Conservation (phyloP, 2,797 vertebrate genomes). For the Tympanoctomys barrerae region DNA sequence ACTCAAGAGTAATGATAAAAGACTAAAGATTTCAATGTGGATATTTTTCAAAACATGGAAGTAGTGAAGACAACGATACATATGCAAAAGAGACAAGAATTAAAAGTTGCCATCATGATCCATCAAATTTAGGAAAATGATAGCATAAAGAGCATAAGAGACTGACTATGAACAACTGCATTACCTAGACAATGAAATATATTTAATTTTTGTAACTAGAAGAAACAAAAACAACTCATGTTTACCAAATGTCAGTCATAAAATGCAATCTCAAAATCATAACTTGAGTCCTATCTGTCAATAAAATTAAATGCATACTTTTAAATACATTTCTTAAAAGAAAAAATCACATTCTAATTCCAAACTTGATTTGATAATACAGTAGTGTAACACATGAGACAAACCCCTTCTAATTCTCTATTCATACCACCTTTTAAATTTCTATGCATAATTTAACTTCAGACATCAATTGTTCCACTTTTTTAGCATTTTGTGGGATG, state of each 20-base stretch:
- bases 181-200: not conserved
- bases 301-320: conserved; percentile 14
- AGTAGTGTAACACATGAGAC: not conserved
- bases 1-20: conserved; percentile 36
- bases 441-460: conserved; percentile 60
- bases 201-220: not conserved
- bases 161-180: not conserved
- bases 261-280: conserved; percentile 26
- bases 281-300: not conserved
- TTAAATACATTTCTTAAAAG: conserved; percentile 27
- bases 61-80: not conserved
- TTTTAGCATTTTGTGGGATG: conserved; percentile 48
- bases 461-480: conserved; percentile 27
- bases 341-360: conserved; percentile 42
- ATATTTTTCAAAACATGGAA: not conserved
- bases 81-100: not conserved
- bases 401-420: conserved; percentile 46
- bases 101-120: not conserved
- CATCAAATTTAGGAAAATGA: conserved; percentile 5
- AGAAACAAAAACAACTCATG: not conserved
- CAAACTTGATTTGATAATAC: conserved; percentile 50
- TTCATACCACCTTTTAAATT: conserved; percentile 60
- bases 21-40: conserved; percentile 3
- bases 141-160: not conserved
- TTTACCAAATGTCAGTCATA: not conserved